These are phyloP conservation scores for Copidosoma floridanum DNA, from an alignment of 1,140 invertebrate species.

Conservation along the genomic window DNA sequence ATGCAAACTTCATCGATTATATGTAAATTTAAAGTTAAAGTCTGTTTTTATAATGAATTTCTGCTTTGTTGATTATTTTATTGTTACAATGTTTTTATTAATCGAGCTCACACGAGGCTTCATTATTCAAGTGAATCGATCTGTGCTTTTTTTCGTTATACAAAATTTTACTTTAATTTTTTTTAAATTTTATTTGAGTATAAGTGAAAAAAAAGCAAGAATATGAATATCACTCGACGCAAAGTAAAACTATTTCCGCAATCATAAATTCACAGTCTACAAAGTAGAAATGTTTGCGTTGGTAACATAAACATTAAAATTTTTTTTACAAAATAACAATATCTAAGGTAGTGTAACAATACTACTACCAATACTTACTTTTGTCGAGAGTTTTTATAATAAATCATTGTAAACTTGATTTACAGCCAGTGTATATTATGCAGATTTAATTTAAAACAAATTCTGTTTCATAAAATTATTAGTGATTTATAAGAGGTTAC, in stretches of 20 bases:
- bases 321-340: constrained; percentile 5
- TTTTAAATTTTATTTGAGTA: constrained; percentile 22
- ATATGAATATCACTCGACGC: too few species aligned
- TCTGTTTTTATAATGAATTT: constrained; percentile 14
- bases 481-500: constrained; percentile 9
- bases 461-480: not conserved
- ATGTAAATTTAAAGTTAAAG: constrained; percentile 15
- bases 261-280: constrained; percentile 6
- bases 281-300: constrained; percentile 8
- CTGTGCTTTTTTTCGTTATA: constrained; percentile 19
- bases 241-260: too few species aligned
- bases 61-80: constrained; percentile 25
- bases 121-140: constrained; percentile 12
- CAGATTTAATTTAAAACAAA: constrained; percentile 1
- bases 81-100: constrained; percentile 14
- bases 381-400: not conserved
- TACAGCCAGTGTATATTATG: not conserved
- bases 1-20: constrained; percentile 6
- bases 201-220: constrained; percentile 8
- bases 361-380: not conserved
- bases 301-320: constrained; percentile 5
- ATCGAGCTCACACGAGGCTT: not conserved
- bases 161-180: constrained; percentile 15
- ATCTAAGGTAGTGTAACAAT: not conserved
- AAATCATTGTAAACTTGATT: too few species aligned